phyloP scores from a whole-genome alignment of 2,797 vertebrate species.

The Rhyacichthys aspro region DNA sequence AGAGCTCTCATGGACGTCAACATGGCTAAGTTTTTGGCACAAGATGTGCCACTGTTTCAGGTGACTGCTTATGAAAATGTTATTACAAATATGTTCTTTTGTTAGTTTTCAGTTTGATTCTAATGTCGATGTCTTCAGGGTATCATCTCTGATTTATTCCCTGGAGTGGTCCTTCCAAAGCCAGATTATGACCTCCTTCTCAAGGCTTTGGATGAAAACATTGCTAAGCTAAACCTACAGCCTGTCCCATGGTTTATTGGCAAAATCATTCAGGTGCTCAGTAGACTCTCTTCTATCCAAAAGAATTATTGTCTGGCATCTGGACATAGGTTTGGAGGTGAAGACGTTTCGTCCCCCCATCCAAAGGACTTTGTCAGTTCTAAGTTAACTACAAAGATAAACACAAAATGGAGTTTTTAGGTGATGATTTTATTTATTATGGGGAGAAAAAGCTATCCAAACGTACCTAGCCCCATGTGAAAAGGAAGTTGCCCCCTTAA shows the following conservation, averaged over 20 bases:
- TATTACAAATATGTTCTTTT: neutral
- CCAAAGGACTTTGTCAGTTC: no score
- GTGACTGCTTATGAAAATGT: slow-evolving; percentile 60
- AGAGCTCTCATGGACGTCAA: slow-evolving; percentile 92
- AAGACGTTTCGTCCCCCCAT: no score
- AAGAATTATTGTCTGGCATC: no score
- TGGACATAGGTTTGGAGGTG: no score
- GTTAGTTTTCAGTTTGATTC: neutral
- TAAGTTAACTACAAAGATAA: no score
- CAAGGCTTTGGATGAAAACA: slow-evolving; percentile 84
- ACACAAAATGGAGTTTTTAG: no score
- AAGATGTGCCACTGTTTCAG: slow-evolving; percentile 94
- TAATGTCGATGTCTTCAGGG: slow-evolving; percentile 76
- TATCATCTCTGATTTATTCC: slow-evolving; percentile 96
- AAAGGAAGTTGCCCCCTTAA: no score
- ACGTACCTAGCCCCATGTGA: no score
- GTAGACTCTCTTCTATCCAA: neutral
- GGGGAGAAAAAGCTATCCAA: no score
- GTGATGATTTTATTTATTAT: no score
- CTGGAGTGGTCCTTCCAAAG: slow-evolving; percentile 88
- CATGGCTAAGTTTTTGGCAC: slow-evolving; percentile 93
- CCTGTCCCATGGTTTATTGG: slow-evolving; percentile 92
- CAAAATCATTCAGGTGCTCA: slow-evolving; percentile 92
- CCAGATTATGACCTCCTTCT: slow-evolving; percentile 90
- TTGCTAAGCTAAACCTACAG: slow-evolving; percentile 86